These are phyloP conservation scores for Lithophane ornitopus DNA, from an alignment of 2,888 invertebrate genomes.

Conservation along the genomic window DNA sequence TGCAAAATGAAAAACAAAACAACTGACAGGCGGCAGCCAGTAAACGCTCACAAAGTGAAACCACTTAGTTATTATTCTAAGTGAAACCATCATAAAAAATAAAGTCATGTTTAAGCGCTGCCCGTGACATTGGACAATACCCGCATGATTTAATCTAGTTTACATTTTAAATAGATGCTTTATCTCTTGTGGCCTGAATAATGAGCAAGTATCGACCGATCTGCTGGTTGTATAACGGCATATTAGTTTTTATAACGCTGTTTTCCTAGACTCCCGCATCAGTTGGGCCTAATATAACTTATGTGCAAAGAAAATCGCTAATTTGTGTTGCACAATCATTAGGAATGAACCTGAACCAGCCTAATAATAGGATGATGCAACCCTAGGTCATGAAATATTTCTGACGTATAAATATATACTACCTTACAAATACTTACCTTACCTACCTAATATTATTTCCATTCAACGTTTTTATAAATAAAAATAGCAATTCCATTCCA, in stretches of 20 bases:
- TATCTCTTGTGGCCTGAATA: constrained; percentile 39
- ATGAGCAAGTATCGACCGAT: background rate
- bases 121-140: constrained; percentile 37
- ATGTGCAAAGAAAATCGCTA: background rate
- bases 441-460: too few relatives aligned
- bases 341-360: background rate
- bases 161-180: constrained; percentile 14
- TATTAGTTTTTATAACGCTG: background rate
- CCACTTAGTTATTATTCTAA: too few relatives aligned
- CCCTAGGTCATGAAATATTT: constrained; percentile 1
- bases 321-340: background rate
- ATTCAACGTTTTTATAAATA: background rate
- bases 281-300: background rate
- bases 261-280: background rate
- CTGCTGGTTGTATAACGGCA: background rate
- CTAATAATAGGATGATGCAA: background rate
- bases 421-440: too few relatives aligned
- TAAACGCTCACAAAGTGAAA: background rate
- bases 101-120: background rate
- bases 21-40: too few relatives aligned
- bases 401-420: background rate
- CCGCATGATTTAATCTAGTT: constrained; percentile 40
- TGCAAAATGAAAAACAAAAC: background rate
- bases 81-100: background rate
- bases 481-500: constrained; percentile 26